Evolutionary conservation across 2,888 invertebrate genomes (phyloP).

Genomic region (Dicycla oo): DNA sequence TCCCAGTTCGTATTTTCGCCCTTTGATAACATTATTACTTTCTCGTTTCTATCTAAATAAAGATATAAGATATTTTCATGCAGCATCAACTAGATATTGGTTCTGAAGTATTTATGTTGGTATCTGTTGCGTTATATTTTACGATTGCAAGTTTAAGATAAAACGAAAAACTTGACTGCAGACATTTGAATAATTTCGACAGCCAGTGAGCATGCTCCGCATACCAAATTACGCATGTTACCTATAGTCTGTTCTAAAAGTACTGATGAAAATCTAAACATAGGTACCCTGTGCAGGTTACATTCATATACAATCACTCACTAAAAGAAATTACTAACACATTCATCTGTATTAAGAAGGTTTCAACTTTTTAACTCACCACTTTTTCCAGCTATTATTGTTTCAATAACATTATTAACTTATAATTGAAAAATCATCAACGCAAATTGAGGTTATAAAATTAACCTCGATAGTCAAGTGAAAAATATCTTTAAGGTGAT

Average conservation of each 20-base stretch:
- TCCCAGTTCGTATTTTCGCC: conserved; percentile 14
- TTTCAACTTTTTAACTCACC: neutral
- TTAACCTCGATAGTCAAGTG: too few relatives aligned
- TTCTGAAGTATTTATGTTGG: neutral
- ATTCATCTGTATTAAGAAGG: neutral
- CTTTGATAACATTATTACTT: conserved; percentile 13
- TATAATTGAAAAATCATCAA: neutral
- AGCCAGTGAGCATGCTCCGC: conserved; percentile 2
- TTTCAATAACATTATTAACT: neutral
- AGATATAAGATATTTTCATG: conserved; percentile 9
- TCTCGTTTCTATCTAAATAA: conserved; percentile 1
- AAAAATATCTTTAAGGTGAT: neutral
- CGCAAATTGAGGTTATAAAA: neutral
- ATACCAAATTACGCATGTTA: conserved; percentile 23
- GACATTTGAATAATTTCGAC: neutral
- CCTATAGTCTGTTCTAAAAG: conserved; percentile 1
- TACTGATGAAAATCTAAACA: neutral
- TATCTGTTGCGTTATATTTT: neutral
- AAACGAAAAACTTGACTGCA: conserved; percentile 1
- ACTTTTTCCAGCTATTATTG: neutral
- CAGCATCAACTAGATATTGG: neutral
- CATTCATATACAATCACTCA: neutral
- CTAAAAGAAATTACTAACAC: neutral
- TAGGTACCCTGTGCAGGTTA: neutral
- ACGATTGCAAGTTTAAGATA: neutral